Percentiles rank a stretch among this genome's conserved stretches.
phyloP scores from a whole-genome alignment of 2,113 vertebrate genomes.

The Raja brachyura region DNA sequence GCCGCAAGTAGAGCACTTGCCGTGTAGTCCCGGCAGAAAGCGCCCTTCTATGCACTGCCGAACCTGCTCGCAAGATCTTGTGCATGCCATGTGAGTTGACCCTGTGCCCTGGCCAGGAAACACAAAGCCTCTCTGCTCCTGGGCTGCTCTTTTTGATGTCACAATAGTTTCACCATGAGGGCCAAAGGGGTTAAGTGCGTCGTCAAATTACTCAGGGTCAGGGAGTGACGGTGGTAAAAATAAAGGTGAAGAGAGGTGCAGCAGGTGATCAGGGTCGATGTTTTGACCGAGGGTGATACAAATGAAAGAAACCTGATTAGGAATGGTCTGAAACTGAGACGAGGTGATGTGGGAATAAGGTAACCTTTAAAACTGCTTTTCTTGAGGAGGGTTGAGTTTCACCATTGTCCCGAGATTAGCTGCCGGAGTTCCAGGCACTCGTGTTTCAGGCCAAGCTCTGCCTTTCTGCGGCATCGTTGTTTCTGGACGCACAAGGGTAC shows the following conservation, averaged over 20 bases:
- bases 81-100: background rate
- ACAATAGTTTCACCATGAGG: background rate
- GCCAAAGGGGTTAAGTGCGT: background rate
- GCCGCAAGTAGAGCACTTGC: background rate
- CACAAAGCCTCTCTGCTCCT: background rate
- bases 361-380: too few species aligned
- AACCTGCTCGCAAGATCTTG: background rate
- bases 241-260: background rate
- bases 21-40: background rate
- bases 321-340: background rate
- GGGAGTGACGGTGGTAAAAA: background rate
- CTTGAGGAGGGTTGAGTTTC: too few species aligned
- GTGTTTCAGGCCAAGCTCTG: too few species aligned
- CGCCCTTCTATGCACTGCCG: background rate
- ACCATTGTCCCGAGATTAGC: too few species aligned
- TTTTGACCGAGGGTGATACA: background rate
- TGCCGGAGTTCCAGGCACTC: too few species aligned
- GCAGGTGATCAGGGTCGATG: background rate
- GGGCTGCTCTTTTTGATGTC: background rate
- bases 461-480: too few species aligned
- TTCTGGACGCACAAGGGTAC: background rate
- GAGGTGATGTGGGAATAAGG: background rate
- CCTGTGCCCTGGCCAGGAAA: background rate
- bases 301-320: background rate
- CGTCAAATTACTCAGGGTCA: background rate